A percentile compares a stretch with the other conserved stretches of the same genome.
These are phyloP conservation scores for Cossypha dichroa DNA, from an alignment of 2,797 vertebrate genomes.

Conservation along the genomic window DNA sequence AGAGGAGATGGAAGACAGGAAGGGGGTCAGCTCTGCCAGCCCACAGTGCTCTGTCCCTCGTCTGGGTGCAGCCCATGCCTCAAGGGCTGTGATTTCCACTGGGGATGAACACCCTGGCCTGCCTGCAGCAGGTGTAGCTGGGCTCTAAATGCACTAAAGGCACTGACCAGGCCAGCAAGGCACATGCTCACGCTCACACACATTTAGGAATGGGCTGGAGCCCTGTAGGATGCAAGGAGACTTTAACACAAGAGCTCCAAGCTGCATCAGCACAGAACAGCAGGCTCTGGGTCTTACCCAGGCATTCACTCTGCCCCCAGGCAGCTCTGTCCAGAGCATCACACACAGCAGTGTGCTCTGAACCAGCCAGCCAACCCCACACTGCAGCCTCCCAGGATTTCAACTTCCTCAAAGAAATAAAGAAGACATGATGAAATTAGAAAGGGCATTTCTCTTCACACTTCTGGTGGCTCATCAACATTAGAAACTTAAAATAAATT, in stretches of 20 bases:
- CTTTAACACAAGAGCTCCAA: not conserved
- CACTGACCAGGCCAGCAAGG: not conserved
- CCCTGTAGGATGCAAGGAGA: not conserved
- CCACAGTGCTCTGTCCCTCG: not conserved
- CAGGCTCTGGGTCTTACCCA: not conserved
- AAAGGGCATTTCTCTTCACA: conserved; percentile 7
- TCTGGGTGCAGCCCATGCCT: not conserved
- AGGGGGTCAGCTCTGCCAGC: not conserved
- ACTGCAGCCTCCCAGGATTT: not conserved
- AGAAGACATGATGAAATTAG: not conserved
- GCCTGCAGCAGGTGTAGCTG: not conserved
- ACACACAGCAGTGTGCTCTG: not conserved
- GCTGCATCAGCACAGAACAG: not conserved
- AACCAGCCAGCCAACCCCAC: not conserved
- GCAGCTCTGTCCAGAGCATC: not conserved
- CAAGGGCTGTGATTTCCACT: not conserved
- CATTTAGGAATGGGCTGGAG: not conserved
- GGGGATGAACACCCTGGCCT: not conserved
- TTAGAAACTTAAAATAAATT: conserved; percentile 61
- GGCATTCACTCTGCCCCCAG: not conserved
- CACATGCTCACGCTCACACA: rapidly evolving
- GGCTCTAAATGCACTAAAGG: not conserved
- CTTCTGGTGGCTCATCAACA: conserved; percentile 11
- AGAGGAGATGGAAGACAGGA: not conserved
- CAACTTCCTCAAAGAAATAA: not conserved